A percentile compares a stretch with the other conserved stretches of the same genome.
Conservation (phyloP, 2,888 invertebrate genomes). For the Zhuqinia jingwanae region DNA sequence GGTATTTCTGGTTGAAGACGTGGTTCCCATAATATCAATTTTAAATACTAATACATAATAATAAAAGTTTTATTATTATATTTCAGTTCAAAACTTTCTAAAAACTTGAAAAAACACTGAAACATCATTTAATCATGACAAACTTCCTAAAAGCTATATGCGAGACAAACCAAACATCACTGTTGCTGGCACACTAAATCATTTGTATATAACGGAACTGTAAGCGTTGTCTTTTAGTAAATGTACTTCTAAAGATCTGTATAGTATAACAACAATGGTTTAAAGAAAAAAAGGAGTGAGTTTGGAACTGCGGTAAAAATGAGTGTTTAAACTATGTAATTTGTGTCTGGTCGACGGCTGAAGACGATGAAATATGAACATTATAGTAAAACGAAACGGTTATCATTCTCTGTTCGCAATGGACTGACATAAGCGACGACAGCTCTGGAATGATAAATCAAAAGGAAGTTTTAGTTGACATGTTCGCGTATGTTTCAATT, state of each 20-base stretch:
- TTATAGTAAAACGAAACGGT: neutral
- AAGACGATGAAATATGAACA: constrained; percentile 11
- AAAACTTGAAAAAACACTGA: constrained; percentile 64
- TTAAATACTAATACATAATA: constrained; percentile 32
- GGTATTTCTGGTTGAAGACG: constrained; percentile 33
- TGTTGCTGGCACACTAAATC: constrained; percentile 62
- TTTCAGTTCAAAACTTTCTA: constrained; percentile 59
- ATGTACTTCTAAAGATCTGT: constrained; percentile 47
- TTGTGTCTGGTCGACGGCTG: constrained; percentile 26
- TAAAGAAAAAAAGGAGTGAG: constrained; percentile 36
- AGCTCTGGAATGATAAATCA: too few species aligned
- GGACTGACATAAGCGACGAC: too few species aligned
- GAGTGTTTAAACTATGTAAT: neutral
- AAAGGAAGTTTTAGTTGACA: too few species aligned
- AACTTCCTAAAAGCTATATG: constrained; percentile 42
- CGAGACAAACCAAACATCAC: constrained; percentile 35
- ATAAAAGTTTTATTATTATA: constrained; percentile 26
- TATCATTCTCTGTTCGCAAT: too few species aligned
- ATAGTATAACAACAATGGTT: neutral
- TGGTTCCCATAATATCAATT: constrained; percentile 40
- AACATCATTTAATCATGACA: constrained; percentile 3
- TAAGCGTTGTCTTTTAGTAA: constrained; percentile 70
- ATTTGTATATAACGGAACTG: constrained; percentile 48
- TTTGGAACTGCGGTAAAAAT: constrained; percentile 44
- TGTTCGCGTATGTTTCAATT: too few species aligned